A percentile compares a stretch with the other conserved stretches of the same genome.
phyloP scores from a whole-genome alignment of 2,113 vertebrate species.

The Takifugu bimaculatus region DNA sequence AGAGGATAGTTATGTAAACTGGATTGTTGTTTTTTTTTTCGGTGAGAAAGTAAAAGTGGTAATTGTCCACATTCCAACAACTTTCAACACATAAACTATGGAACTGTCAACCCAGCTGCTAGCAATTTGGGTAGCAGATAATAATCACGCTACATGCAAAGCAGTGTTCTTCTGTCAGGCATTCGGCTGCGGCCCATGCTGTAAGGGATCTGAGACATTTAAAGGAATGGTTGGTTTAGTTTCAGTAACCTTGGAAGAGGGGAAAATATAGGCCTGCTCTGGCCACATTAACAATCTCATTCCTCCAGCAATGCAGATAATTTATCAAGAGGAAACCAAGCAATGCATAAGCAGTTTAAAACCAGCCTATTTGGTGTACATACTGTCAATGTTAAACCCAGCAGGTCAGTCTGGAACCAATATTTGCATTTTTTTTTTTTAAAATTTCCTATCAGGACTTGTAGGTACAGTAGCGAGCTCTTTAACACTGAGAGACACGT shows the following conservation, averaged over 20 bases:
- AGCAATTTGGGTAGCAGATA: constrained; percentile 88
- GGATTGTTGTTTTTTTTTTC: constrained; percentile 66
- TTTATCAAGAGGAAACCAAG: constrained; percentile 43
- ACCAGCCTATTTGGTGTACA: background rate
- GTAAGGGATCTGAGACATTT: constrained; percentile 65
- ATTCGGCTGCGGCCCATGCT: constrained; percentile 62
- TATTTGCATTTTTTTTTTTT: background rate
- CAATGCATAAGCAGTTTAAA: constrained; percentile 22
- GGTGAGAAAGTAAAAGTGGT: constrained; percentile 85
- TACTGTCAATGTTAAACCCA: no score
- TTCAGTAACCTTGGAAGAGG: constrained; percentile 76
- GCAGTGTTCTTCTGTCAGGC: constrained; percentile 77
- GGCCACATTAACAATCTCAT: constrained; percentile 53
- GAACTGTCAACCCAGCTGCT: constrained; percentile 85
- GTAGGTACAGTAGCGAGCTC: constrained; percentile 24
- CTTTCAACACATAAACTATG: constrained; percentile 86
- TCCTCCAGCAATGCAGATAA: constrained; percentile 51
- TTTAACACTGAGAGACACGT: constrained; percentile 24
- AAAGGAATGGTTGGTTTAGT: constrained; percentile 70
- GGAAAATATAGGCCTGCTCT: constrained; percentile 57
- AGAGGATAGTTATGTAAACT: constrained; percentile 76
- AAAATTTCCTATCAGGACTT: constrained; percentile 9
- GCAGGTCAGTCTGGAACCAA: no score
- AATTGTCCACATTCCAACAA: constrained; percentile 89
- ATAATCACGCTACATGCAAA: constrained; percentile 87